These are phyloP conservation scores for Drosophila barbarae DNA, from an alignment of 2,888 invertebrate species.

Conservation along the genomic window DNA sequence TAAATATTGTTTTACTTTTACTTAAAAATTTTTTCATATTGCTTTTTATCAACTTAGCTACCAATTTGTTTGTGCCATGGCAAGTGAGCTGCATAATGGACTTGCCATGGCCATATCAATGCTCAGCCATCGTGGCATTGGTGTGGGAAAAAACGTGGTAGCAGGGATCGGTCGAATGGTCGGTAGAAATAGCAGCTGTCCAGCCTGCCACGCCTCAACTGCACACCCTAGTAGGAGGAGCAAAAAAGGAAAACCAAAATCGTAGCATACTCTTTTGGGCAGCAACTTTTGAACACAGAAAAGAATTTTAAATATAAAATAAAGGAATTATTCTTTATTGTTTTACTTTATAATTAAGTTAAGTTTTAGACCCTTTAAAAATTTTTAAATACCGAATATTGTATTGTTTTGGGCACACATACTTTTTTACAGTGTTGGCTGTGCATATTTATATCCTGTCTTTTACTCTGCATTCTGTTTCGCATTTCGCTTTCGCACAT, in stretches of 20 bases:
- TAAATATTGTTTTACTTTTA: too few relatives aligned
- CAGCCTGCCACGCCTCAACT: slow-evolving; percentile 8
- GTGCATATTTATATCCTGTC: slow-evolving; percentile 22
- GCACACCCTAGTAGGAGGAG: not conserved
- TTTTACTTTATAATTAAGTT: not conserved
- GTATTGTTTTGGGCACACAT: too few relatives aligned
- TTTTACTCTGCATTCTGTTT: slow-evolving; percentile 17
- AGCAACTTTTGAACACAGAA: slow-evolving; percentile 7
- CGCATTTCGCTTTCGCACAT: slow-evolving; percentile 7
- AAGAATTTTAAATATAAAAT: too few relatives aligned
- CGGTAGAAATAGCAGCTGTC: slow-evolving; percentile 17
- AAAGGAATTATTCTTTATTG: not conserved
- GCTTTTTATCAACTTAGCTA: slow-evolving; percentile 20
- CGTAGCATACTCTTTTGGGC: slow-evolving; percentile 56
- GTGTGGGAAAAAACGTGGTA: not conserved
- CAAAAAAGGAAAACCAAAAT: slow-evolving; percentile 41
- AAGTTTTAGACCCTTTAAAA: too few relatives aligned
- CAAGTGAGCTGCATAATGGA: slow-evolving; percentile 68
- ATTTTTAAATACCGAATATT: not conserved
- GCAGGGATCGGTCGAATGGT: not conserved
- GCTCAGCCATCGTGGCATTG: slow-evolving; percentile 52
- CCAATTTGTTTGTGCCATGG: slow-evolving; percentile 42
- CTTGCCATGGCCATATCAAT: slow-evolving; percentile 66
- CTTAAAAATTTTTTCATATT: too few relatives aligned
- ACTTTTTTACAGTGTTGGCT: not conserved